These are phyloP conservation scores for Palloptera scutellata DNA, from an alignment of 2,888 invertebrate genomes.

Conservation along the genomic window DNA sequence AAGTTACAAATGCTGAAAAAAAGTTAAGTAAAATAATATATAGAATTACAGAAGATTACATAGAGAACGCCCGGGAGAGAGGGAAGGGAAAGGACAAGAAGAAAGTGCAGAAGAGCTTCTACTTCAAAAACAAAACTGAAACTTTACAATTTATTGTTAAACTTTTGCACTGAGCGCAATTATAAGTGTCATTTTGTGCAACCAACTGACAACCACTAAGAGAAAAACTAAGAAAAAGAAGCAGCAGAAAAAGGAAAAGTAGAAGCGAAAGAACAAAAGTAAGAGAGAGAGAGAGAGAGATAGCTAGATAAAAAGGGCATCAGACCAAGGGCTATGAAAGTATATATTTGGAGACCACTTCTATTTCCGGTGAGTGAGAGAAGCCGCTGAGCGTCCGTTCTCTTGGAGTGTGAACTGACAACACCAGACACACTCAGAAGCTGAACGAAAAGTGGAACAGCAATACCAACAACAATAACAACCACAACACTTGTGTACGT, in stretches of 20 bases:
- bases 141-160: conserved; percentile 58
- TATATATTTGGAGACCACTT: background rate
- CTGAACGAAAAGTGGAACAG: no score
- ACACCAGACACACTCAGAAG: background rate
- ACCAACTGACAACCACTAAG: conserved; percentile 14
- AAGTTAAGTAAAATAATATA: no score
- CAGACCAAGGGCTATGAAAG: background rate
- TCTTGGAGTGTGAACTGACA: background rate
- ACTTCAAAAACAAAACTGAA: conserved; percentile 48
- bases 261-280: background rate
- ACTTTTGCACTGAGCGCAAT: conserved; percentile 56
- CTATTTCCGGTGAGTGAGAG: background rate
- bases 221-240: background rate
- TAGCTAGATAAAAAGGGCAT: background rate
- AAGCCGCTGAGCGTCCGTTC: no score
- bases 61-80: background rate
- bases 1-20: no score
- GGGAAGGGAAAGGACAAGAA: background rate
- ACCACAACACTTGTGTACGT: no score
- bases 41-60: no score
- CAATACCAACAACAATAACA: no score
- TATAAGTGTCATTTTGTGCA: conserved; percentile 57
- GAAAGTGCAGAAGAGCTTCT: conserved; percentile 45
- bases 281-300: background rate
- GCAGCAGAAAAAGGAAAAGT: background rate